Evolutionary conservation across 2,113 vertebrate species (phyloP), one percentile per base, ranked within the genome.

Genomic region (Macquaria australasica): DNA sequence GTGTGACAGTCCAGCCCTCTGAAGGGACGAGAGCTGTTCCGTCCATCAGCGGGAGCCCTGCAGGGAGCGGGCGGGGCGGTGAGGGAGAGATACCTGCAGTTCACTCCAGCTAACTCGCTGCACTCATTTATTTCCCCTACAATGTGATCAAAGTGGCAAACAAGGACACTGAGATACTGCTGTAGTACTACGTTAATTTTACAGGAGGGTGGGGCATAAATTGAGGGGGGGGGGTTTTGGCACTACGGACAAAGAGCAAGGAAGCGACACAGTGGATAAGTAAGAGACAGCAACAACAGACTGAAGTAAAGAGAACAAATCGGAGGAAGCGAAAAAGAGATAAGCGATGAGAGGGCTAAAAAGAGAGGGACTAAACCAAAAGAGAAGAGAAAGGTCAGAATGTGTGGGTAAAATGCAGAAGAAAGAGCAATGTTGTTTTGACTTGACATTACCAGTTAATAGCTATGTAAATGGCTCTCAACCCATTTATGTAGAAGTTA

Each of bases 31-130:
- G 81, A 87, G 75, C 81, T 79, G 67, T 77, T 88, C 84, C 10
- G 92, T 92, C 92, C 89, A 87, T 93, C 91, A 91, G 72, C 58
- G 3, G 70, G 59, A 77, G 70, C 73, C 77, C 80, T 79, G 79
- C 87, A 75, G 89, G 73, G 77, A 90, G 58, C 23, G 25, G 68
- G 58, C 21, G 25, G 68, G 87, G 55, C 28, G 21, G 43, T 37
- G 58, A 73, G 62, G 60, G 48, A 53, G 15, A 70, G 87, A 81
- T 73, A 82, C 79, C 70, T 79, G 79, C 63, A 70, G 58, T 70
- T 86, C 60, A 21, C 69, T 68, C 70, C 37, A 23, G 76, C 72
- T 41, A 81, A 82, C 76, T 80, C 59, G 11, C 75, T 41, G 25
- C 51, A 58, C 74, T 85, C 73, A 56, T 82, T 89, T 79, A 86